Conservation (phyloP, 1,140 invertebrate genomes). For the Augochlora pura region DNA sequence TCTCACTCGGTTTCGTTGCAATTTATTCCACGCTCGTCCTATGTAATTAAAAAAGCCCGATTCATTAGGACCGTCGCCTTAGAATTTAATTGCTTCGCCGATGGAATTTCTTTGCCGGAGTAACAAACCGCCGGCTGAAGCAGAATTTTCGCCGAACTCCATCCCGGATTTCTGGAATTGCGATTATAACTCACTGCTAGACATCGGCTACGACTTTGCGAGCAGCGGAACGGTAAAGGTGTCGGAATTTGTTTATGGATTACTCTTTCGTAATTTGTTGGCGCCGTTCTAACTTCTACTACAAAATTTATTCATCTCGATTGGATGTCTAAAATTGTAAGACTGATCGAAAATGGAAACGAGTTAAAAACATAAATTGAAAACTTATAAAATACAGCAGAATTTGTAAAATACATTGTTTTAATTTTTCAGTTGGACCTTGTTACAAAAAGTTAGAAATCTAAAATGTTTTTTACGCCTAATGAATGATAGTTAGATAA, state of each 20-base stretch:
- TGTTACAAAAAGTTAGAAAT: too few species aligned
- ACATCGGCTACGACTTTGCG: not conserved
- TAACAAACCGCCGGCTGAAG: conserved; percentile 56
- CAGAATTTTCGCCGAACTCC: conserved; percentile 55
- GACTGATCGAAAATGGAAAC: too few species aligned
- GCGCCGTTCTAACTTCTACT: too few species aligned
- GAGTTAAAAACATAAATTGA: too few species aligned
- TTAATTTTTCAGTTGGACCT: too few species aligned
- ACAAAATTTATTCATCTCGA: too few species aligned
- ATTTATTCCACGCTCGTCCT: conserved; percentile 58
- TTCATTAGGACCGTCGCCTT: conserved; percentile 59
- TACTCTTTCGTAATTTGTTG: too few species aligned
- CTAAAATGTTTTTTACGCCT: too few species aligned
- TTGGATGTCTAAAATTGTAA: too few species aligned
- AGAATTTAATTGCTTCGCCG: conserved; percentile 64
- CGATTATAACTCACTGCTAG: conserved; percentile 41
- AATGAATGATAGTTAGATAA: too few species aligned
- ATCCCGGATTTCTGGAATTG: conserved; percentile 46
- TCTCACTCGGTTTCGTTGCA: conserved; percentile 41
- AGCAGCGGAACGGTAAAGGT: not conserved
- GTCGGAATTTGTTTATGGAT: not conserved
- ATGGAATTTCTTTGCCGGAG: conserved; percentile 55
- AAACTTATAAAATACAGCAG: too few species aligned
- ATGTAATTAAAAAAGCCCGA: conserved; percentile 61
- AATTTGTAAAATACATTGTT: too few species aligned